Evolutionary conservation across 1,140 invertebrate species (phyloP).

Genomic region (Galendromus occidentalis): DNA sequence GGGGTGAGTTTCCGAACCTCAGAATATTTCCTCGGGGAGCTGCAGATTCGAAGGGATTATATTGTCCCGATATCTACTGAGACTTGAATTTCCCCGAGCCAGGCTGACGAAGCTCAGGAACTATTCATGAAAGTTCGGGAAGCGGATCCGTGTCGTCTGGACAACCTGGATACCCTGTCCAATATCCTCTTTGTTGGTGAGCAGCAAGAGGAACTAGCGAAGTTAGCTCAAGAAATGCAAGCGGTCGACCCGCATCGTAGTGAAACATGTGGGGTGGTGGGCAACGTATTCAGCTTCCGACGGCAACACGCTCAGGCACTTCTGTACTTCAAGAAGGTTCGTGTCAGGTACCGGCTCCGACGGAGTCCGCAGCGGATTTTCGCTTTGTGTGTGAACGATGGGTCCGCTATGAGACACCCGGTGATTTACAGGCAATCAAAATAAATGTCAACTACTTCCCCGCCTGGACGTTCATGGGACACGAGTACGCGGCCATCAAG

Average conservation of each 20-base stretch:
- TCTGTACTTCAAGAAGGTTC: slow-evolving; percentile 58
- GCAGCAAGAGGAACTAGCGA: slow-evolving; percentile 69
- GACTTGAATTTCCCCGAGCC: no score
- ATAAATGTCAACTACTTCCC: slow-evolving; percentile 80
- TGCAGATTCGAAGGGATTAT: no score
- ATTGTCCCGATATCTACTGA: no score
- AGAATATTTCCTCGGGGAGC: no score
- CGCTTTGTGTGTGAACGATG: no score
- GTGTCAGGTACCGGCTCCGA: no score
- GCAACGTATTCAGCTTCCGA: slow-evolving; percentile 93
- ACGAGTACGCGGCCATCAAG: slow-evolving; percentile 98
- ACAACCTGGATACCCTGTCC: slow-evolving; percentile 91
- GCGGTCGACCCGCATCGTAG: slow-evolving; percentile 90
- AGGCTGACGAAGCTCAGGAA: no score
- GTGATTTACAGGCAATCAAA: slow-evolving; percentile 49
- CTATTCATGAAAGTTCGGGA: slow-evolving; percentile 38
- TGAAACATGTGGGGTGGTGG: slow-evolving; percentile 95
- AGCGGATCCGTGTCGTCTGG: slow-evolving; percentile 72
- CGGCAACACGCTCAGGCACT: slow-evolving; percentile 91
- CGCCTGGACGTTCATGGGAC: slow-evolving; percentile 94
- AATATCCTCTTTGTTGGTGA: slow-evolving; percentile 77
- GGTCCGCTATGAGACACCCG: no score
- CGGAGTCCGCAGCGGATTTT: no score
- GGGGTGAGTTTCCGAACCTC: neutral
- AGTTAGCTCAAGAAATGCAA: slow-evolving; percentile 75